phyloP scores from a whole-genome alignment of 2,113 vertebrate genomes.

The Felis catus region DNA sequence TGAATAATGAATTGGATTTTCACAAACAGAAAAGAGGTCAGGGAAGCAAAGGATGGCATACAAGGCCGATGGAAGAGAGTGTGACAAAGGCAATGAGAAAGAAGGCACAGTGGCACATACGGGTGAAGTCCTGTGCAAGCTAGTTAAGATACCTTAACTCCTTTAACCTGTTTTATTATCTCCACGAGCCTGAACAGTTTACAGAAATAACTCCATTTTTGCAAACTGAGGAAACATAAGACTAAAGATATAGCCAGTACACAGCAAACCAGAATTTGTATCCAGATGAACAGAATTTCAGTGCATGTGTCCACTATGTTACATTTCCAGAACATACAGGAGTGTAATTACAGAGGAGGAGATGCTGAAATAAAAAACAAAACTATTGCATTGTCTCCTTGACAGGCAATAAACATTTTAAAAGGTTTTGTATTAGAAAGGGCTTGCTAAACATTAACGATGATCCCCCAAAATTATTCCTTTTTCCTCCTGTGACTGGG shows the following conservation, averaged over 20 bases:
- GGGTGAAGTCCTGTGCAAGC: background rate
- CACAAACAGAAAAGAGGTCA: background rate
- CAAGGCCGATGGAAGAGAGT: background rate
- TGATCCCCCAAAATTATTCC: background rate
- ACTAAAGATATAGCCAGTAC: background rate
- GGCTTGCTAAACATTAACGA: constrained; percentile 31
- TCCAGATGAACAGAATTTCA: background rate
- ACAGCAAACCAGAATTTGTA: background rate
- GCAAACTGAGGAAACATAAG: background rate
- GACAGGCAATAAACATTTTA: constrained; percentile 33
- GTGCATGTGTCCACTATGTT: background rate
- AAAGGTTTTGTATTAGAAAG: background rate
- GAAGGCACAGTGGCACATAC: background rate
- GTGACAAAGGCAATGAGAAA: background rate
- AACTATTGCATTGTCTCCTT: background rate
- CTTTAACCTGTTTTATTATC: background rate
- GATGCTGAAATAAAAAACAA: constrained; percentile 19
- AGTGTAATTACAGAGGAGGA: background rate
- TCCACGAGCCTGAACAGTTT: background rate
- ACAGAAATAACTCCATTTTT: background rate
- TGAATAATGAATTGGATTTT: background rate
- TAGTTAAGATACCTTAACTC: background rate
- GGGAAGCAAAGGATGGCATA: background rate
- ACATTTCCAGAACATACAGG: constrained; percentile 3
- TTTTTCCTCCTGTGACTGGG: background rate